phyloP scores from a whole-genome alignment of 2,113 vertebrate genomes.

The Scophthalmus maximus region DNA sequence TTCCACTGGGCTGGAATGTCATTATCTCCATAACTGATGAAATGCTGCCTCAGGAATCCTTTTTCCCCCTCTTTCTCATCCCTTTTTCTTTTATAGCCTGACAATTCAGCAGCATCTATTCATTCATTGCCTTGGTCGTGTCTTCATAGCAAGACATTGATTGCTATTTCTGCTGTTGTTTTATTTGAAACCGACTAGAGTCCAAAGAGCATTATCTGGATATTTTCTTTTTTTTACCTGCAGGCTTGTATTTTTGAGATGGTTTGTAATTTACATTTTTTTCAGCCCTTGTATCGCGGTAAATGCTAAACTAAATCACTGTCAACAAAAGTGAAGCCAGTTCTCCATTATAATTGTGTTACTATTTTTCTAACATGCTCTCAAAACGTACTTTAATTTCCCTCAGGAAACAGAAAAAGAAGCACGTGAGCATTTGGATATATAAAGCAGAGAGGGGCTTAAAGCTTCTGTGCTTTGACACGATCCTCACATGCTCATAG shows the following conservation, averaged over 20 bases:
- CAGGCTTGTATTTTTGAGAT: conserved; percentile 37
- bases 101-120: conserved; percentile 35
- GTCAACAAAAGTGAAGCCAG: conserved; percentile 34
- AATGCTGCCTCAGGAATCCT: conserved; percentile 44
- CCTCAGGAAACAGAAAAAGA: conserved; percentile 9
- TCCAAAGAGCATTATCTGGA: conserved; percentile 19
- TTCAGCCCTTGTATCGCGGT: neutral
- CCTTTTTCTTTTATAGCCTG: conserved; percentile 48
- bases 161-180: conserved; percentile 36
- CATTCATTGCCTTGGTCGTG: conserved; percentile 38
- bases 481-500: conserved; percentile 1
- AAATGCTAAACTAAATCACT: conserved; percentile 36
- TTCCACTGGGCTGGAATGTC: conserved; percentile 40
- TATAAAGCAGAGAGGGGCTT: conserved; percentile 1
- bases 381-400: conserved; percentile 36
- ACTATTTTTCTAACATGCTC: conserved; percentile 23
- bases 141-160: conserved; percentile 28
- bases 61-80: conserved; percentile 26
- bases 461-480: conserved; percentile 8
- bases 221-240: conserved; percentile 33
- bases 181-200: conserved; percentile 33
- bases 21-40: conserved; percentile 62
- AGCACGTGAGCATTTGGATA: conserved; percentile 28
- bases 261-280: conserved; percentile 20
- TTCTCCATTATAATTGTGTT: conserved; percentile 25